These are phyloP conservation scores for Aphis craccivora DNA, from an alignment of 1,140 invertebrate species.

Conservation along the genomic window DNA sequence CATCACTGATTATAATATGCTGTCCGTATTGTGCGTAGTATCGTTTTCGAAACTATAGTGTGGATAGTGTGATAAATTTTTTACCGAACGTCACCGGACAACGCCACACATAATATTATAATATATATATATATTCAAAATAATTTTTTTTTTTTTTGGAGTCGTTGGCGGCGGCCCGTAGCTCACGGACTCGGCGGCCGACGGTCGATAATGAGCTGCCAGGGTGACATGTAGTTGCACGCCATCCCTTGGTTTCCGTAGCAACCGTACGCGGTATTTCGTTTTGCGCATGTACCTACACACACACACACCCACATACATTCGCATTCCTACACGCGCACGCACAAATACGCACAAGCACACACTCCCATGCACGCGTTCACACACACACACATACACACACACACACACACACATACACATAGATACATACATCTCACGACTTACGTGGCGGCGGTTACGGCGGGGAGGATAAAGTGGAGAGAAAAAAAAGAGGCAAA, in stretches of 20 bases:
- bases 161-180: neutral
- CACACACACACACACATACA: neutral
- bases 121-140: neutral
- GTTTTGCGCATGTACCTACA: conserved; percentile 55
- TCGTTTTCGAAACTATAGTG: neutral
- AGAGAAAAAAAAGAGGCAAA: neutral
- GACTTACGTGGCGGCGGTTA: neutral
- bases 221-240: conserved; percentile 57
- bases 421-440: neutral
- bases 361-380: neutral
- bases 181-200: conserved; percentile 34
- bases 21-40: neutral
- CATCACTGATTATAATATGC: neutral
- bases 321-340: neutral
- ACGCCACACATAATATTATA: neutral
- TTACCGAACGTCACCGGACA: neutral
- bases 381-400: neutral
- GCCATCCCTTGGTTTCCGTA: conserved; percentile 51
- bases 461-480: neutral
- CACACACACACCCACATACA: neutral
- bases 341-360: neutral
- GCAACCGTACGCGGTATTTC: conserved; percentile 53
- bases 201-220: conserved; percentile 58
- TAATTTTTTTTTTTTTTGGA: neutral
- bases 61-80: neutral